Conservation (phyloP, 2,888 invertebrate genomes). For the Ochlodes sylvanus region DNA sequence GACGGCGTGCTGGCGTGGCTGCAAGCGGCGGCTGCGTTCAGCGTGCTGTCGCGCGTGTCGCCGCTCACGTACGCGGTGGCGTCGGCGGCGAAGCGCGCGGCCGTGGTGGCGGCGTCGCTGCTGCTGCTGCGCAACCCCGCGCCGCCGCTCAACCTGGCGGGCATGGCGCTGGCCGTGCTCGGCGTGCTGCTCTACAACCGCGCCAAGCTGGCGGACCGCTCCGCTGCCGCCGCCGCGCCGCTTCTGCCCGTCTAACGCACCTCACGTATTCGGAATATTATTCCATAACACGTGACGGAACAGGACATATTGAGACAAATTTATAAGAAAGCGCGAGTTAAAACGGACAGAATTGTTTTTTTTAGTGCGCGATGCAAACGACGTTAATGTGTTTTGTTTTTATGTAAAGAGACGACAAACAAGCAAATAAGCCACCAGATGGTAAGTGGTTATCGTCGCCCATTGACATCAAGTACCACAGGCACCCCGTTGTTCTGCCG, state of each 20-base stretch:
- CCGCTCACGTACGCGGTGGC: constrained; percentile 98
- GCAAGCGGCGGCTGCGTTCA: constrained; percentile 98
- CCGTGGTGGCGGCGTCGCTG: constrained; percentile 95
- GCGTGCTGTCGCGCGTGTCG: constrained; percentile 95
- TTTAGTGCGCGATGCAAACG: no score
- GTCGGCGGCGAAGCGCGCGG: constrained; percentile 96
- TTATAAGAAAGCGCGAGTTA: background rate
- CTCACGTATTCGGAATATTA: background rate
- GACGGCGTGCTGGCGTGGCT: constrained; percentile 97
- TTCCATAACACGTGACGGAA: no score
- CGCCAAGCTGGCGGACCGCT: constrained; percentile 55
- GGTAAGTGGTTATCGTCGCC: no score
- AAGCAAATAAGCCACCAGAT: no score
- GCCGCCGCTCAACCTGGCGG: constrained; percentile 92
- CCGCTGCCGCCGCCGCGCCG: constrained; percentile 40
- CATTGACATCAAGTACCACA: no score
- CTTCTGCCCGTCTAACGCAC: constrained; percentile 61
- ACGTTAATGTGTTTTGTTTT: no score
- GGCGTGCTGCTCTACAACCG: constrained; percentile 96
- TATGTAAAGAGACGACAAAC: no score
- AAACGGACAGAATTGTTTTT: no score
- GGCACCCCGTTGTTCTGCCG: no score
- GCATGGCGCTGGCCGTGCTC: constrained; percentile 95
- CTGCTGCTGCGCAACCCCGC: constrained; percentile 96
- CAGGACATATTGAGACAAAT: no score